These are phyloP conservation scores for Hypena proboscidalis DNA, from an alignment of 2,888 invertebrate species.

Conservation along the genomic window DNA sequence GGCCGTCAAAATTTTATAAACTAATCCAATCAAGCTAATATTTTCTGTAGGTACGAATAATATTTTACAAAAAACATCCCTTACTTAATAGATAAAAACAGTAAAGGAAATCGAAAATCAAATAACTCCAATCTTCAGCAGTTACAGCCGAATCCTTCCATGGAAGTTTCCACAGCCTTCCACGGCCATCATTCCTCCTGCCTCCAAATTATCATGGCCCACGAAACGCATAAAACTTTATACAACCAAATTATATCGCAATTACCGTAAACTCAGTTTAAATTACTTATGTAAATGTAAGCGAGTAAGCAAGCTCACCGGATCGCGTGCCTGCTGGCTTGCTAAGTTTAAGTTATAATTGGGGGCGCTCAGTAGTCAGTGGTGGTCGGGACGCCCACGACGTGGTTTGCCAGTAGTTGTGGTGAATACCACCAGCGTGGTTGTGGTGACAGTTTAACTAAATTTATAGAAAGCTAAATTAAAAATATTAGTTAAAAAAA, in stretches of 20 bases:
- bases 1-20: too few relatives aligned
- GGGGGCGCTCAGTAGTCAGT: conserved; percentile 34
- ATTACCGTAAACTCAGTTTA: conserved; percentile 43
- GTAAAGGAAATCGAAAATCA: too few relatives aligned
- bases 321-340: conserved; percentile 14
- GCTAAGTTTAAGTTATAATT: conserved; percentile 26
- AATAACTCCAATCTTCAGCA: too few relatives aligned
- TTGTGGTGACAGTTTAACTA: too few relatives aligned
- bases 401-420: conserved; percentile 10
- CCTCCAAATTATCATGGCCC: conserved; percentile 5
- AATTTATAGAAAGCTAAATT: too few relatives aligned
- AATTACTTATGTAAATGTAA: conserved; percentile 47
- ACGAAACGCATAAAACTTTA: conserved; percentile 34
- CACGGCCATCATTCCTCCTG: conserved; percentile 6
- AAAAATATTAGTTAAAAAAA: too few relatives aligned
- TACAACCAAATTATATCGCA: conserved; percentile 42
- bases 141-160: too few relatives aligned
- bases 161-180: too few relatives aligned
- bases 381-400: conserved; percentile 17
- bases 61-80: too few relatives aligned
- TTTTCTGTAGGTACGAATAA: too few relatives aligned
- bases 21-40: too few relatives aligned
- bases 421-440: not conserved
- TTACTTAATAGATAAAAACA: too few relatives aligned
- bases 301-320: conserved; percentile 6